These are phyloP conservation scores for Galerucella pusilla DNA, from an alignment of 2,888 invertebrate species.

Conservation along the genomic window DNA sequence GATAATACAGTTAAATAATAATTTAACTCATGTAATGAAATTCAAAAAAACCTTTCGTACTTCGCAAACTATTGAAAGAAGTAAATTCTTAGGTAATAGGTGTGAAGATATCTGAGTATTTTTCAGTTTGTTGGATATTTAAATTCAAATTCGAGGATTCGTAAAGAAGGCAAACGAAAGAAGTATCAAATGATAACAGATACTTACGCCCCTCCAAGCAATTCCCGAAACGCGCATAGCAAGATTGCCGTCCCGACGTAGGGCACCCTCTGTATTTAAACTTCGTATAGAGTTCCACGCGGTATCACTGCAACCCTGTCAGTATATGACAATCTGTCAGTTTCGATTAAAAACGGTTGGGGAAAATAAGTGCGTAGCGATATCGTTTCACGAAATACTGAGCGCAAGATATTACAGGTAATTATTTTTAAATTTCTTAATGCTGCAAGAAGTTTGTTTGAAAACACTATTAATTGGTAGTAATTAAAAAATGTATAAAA, in stretches of 20 bases:
- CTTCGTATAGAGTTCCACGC: conserved; percentile 58
- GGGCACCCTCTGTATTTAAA: conserved; percentile 61
- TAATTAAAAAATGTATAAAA: too few species aligned
- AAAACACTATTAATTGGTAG: too few species aligned
- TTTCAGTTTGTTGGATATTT: conserved; percentile 15
- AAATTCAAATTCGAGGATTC: conserved; percentile 27
- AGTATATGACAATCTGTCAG: conserved; percentile 49
- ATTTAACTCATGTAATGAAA: too few species aligned
- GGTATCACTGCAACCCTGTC: conserved; percentile 59
- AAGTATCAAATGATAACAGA: conserved; percentile 60
- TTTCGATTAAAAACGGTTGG: conserved; percentile 19
- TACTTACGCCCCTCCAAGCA: conserved; percentile 60
- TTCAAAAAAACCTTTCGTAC: too few species aligned
- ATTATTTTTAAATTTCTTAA: not conserved
- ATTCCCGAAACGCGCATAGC: conserved; percentile 59
- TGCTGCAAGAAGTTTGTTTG: too few species aligned
- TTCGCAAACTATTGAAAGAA: not conserved
- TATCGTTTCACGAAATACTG: not conserved
- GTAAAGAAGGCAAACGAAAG: conserved; percentile 52
- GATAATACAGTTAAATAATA: too few species aligned
- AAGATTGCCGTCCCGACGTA: conserved; percentile 55
- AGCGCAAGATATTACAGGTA: not conserved
- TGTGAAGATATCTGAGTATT: not conserved
- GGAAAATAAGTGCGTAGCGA: not conserved
- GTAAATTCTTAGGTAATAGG: not conserved